These are phyloP conservation scores for Cryptomyrus ogoouensis DNA, from an alignment of 2,113 vertebrate genomes.

Conservation along the genomic window DNA sequence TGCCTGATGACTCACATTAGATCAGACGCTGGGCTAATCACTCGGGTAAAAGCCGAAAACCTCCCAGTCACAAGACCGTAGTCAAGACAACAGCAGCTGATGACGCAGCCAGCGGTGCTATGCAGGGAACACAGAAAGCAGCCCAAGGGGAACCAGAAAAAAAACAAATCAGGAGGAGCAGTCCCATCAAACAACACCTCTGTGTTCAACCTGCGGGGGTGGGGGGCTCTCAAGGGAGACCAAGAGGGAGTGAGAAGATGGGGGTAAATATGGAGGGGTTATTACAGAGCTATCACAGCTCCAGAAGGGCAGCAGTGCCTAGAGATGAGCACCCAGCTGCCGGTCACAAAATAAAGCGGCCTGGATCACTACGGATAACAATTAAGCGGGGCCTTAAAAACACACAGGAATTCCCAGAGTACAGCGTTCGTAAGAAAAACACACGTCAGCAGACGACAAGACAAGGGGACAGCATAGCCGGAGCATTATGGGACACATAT, in stretches of 20 bases:
- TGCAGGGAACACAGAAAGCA: not conserved
- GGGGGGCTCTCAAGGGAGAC: constrained; percentile 31
- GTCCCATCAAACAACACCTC: not conserved
- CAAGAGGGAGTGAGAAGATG: constrained; percentile 30
- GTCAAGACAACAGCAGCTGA: not conserved
- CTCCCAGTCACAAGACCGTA: not conserved
- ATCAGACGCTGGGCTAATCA: not conserved
- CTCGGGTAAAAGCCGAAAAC: not conserved
- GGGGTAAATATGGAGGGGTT: constrained; percentile 52
- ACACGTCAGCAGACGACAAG: not conserved
- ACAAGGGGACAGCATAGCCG: not conserved
- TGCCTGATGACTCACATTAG: not conserved
- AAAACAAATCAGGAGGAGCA: not conserved
- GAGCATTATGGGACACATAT: not conserved
- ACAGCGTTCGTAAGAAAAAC: not conserved
- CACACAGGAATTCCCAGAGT: not conserved
- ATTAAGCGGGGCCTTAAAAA: not conserved
- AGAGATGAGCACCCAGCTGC: constrained; percentile 37
- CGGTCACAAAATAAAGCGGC: not conserved
- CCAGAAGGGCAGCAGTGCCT: constrained; percentile 26
- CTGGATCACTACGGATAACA: not conserved
- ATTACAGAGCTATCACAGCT: constrained; percentile 49
- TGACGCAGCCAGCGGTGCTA: not conserved
- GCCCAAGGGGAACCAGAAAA: not conserved
- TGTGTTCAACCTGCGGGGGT: constrained; percentile 31